These are phyloP conservation scores for Agrotis clavis DNA, from an alignment of 2,888 invertebrate species.

Conservation along the genomic window DNA sequence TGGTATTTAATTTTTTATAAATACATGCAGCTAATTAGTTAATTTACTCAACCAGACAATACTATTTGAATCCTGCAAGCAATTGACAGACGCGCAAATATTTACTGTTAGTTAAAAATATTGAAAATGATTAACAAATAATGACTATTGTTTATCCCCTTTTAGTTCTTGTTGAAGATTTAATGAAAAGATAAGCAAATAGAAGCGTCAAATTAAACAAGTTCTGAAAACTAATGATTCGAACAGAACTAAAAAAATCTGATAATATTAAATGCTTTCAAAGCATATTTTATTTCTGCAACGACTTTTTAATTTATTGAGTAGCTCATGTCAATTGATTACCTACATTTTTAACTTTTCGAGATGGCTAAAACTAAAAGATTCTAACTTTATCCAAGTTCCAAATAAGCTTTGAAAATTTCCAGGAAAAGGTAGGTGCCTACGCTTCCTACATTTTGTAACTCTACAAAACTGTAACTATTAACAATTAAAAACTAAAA, in stretches of 20 bases:
- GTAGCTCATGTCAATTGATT: no score
- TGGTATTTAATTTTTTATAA: neutral
- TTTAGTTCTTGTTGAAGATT: no score
- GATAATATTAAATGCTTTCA: no score
- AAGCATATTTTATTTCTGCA: no score
- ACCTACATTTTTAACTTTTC: no score
- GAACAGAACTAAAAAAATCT: neutral
- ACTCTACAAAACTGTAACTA: neutral
- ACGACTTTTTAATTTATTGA: no score
- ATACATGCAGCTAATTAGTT: neutral
- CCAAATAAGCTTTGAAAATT: no score
- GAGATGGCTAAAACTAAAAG: no score
- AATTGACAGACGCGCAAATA: neutral
- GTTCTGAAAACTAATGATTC: no score
- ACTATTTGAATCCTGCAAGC: neutral
- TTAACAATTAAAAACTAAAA: constrained; percentile 38
- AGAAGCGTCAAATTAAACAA: no score
- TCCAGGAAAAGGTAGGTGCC: neutral
- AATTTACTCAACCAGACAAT: neutral
- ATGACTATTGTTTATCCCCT: no score
- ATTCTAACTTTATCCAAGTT: no score
- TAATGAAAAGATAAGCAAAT: neutral
- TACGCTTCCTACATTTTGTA: neutral
- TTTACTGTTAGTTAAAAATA: neutral
- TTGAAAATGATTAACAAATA: neutral